Percentiles rank a stretch among this genome's conserved stretches.
Conservation (phyloP, 2,797 vertebrate species). For the Fistularia commersonii region DNA sequence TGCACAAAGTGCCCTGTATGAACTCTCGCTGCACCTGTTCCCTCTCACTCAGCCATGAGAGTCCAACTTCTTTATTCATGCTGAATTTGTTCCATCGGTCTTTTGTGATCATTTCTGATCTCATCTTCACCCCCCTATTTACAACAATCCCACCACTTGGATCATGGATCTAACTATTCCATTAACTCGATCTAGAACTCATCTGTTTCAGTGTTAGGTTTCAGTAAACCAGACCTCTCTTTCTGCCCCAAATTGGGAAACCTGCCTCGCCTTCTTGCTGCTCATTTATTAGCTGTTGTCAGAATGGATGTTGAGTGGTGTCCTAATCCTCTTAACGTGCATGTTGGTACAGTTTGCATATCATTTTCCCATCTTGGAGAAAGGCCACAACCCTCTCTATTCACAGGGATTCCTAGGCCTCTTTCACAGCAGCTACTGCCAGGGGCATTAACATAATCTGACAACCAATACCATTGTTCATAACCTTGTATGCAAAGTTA, state of each 20-base stretch:
- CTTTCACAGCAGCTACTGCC: conserved; percentile 58
- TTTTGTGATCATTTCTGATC: conserved; percentile 50
- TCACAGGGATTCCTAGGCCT: conserved; percentile 60
- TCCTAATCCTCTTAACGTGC: conserved; percentile 75
- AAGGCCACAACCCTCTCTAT: conserved; percentile 64
- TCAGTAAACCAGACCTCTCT: conserved; percentile 8
- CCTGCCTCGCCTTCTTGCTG: conserved; percentile 32
- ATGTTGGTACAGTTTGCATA: conserved; percentile 77
- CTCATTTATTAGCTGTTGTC: conserved; percentile 64
- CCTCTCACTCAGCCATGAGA: conserved; percentile 56
- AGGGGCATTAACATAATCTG: conserved; percentile 74
- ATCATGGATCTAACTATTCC: conserved; percentile 19
- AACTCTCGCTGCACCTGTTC: conserved; percentile 79
- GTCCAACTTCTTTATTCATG: conserved; percentile 66
- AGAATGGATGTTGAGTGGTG: conserved; percentile 68
- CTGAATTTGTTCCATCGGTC: conserved; percentile 47
- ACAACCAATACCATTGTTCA: conserved; percentile 69
- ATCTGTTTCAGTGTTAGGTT: neutral
- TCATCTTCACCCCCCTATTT: conserved; percentile 24
- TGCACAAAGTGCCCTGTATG: conserved; percentile 75
- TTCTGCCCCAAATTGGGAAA: conserved; percentile 22
- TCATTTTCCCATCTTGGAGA: conserved; percentile 72
- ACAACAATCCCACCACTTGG: conserved; percentile 27
- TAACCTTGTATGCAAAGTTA: conserved; percentile 77
- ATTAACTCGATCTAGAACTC: conserved; percentile 11